Percentiles rank a stretch among this genome's conserved stretches.
Conservation (phyloP, 2,888 invertebrate species). For the Raillietiella orientalis region DNA sequence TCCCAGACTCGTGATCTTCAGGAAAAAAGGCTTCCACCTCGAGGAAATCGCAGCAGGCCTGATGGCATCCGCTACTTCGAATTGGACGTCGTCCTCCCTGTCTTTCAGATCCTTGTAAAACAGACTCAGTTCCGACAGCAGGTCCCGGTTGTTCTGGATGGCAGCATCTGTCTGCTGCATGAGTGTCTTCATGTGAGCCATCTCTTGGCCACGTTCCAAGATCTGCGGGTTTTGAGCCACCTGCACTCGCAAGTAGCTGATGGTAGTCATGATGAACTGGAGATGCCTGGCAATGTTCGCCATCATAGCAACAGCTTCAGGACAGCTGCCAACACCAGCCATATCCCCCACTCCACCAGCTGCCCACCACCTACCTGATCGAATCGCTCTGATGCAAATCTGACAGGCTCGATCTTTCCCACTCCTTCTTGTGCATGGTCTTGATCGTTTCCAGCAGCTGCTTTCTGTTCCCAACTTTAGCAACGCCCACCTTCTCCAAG, state of each 20-base stretch:
- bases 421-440: slow-evolving; percentile 14
- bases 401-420: slow-evolving; percentile 13
- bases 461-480: slow-evolving; percentile 12
- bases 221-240: slow-evolving; percentile 11
- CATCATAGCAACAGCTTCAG: slow-evolving; percentile 13
- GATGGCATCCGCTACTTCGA: no score
- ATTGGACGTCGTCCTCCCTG: no score
- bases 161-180: slow-evolving; percentile 4
- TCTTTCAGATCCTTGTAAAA: no score
- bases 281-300: slow-evolving; percentile 14
- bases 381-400: slow-evolving; percentile 8
- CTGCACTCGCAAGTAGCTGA: slow-evolving; percentile 12
- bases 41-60: no score
- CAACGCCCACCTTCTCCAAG: slow-evolving; percentile 12
- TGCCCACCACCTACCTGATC: slow-evolving; percentile 12
- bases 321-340: slow-evolving; percentile 10
- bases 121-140: no score
- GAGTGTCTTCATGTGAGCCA: slow-evolving; percentile 3
- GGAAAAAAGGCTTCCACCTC: no score
- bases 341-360: slow-evolving; percentile 12
- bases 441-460: slow-evolving; percentile 13
- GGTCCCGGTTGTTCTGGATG: no score
- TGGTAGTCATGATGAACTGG: slow-evolving; percentile 12
- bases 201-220: slow-evolving; percentile 9
- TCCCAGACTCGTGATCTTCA: no score